Percentiles rank a stretch among this genome's conserved stretches.
These are phyloP conservation scores for Takifugu bimaculatus DNA, from an alignment of 2,113 vertebrate species.

Conservation along the genomic window DNA sequence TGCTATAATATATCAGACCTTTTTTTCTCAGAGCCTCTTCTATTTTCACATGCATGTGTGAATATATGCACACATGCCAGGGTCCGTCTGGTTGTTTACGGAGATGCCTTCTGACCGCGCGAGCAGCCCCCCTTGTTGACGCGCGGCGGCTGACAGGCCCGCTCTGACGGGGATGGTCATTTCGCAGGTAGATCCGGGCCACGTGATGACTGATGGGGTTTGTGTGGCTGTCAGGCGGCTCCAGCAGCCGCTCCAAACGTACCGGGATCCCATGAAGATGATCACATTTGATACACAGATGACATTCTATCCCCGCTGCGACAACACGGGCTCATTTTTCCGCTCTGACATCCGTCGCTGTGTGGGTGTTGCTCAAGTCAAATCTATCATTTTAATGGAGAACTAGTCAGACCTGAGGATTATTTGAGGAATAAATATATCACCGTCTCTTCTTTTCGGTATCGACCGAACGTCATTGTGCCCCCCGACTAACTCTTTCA, in stretches of 20 bases:
- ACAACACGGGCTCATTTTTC: slow-evolving; percentile 69
- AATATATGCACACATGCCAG: too few relatives aligned
- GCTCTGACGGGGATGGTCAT: slow-evolving; percentile 63
- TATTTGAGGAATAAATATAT: slow-evolving; percentile 73
- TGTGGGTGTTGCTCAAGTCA: slow-evolving; percentile 74
- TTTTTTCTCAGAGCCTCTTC: too few relatives aligned
- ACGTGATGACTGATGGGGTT: slow-evolving; percentile 57
- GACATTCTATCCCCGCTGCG: slow-evolving; percentile 70
- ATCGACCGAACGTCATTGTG: slow-evolving; percentile 61
- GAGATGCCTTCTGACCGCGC: slow-evolving; percentile 30
- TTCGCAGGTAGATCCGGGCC: slow-evolving; percentile 66
- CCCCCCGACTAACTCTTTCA: slow-evolving; percentile 53
- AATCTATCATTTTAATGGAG: slow-evolving; percentile 76
- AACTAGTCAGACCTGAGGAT: slow-evolving; percentile 71
- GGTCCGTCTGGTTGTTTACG: slow-evolving; percentile 25
- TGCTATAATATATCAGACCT: too few relatives aligned
- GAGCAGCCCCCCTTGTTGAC: slow-evolving; percentile 40
- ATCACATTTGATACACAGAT: slow-evolving; percentile 77
- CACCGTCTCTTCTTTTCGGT: slow-evolving; percentile 52
- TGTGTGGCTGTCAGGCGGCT: slow-evolving; percentile 62
- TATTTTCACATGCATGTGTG: too few relatives aligned
- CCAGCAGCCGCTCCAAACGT: slow-evolving; percentile 56
- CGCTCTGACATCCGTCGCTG: slow-evolving; percentile 64
- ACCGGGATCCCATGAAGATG: slow-evolving; percentile 67
- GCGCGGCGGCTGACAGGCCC: slow-evolving; percentile 50